Evolutionary conservation across 1,140 invertebrate genomes (phyloP).

Genomic region (Nasonia vitripennis): DNA sequence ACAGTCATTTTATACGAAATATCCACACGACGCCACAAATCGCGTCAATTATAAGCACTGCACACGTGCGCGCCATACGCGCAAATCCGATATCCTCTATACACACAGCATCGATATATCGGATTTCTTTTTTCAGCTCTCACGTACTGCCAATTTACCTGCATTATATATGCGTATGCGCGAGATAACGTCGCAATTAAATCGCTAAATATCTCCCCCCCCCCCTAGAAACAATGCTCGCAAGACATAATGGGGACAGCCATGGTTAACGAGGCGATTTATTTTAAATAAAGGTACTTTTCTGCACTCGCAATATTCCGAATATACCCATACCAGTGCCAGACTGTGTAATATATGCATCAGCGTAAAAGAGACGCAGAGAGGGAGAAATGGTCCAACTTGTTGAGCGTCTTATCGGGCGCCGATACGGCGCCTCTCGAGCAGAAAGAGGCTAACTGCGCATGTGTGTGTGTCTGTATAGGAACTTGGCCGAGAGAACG

Average conservation of each 20-base stretch:
- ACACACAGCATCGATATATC: background rate
- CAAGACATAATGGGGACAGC: background rate
- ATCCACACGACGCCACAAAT: background rate
- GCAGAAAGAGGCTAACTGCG: background rate
- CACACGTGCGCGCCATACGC: background rate
- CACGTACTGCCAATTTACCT: background rate
- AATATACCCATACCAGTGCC: background rate
- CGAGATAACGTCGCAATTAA: background rate
- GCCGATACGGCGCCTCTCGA: background rate
- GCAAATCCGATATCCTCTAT: background rate
- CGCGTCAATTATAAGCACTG: background rate
- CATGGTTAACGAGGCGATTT: background rate
- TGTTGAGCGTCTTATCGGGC: conserved; percentile 25
- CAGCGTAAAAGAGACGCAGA: background rate
- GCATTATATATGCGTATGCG: background rate
- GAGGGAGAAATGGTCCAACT: background rate
- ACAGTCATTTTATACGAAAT: background rate
- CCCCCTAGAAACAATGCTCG: background rate
- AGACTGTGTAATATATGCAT: background rate
- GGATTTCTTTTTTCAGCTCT: background rate
- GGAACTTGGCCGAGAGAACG: conserved; percentile 53
- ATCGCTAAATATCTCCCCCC: background rate
- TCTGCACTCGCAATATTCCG: conserved; percentile 2
- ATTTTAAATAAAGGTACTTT: background rate
- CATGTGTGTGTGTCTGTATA: conserved; percentile 39